Evolutionary conservation across 2,888 invertebrate species (phyloP).

Genomic region (Andrena bicolor): DNA sequence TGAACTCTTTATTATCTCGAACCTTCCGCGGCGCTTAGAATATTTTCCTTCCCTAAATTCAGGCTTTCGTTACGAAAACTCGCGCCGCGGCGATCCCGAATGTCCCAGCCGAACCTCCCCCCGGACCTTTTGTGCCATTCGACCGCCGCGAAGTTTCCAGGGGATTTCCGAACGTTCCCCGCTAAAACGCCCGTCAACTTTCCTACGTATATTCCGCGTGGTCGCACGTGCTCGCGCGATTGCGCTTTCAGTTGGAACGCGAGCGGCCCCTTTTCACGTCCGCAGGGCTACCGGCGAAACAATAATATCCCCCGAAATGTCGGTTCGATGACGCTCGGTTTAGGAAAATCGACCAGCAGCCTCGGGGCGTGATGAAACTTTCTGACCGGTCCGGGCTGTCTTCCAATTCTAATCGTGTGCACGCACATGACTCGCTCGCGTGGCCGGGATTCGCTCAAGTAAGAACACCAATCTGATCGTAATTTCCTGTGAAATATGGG

Average conservation of each 20-base stretch:
- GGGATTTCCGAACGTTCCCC: slow-evolving; percentile 49
- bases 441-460: too few relatives aligned
- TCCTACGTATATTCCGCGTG: slow-evolving; percentile 24
- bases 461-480: too few relatives aligned
- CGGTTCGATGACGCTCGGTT: slow-evolving; percentile 31
- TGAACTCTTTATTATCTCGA: slow-evolving; percentile 52
- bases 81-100: slow-evolving; percentile 44
- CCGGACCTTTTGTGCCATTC: slow-evolving; percentile 40
- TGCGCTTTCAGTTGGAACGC: slow-evolving; percentile 10
- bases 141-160: slow-evolving; percentile 53
- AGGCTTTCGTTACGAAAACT: slow-evolving; percentile 55
- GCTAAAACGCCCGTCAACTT: slow-evolving; percentile 45
- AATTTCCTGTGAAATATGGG: too few relatives aligned
- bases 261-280: slow-evolving; percentile 1
- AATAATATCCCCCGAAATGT: slow-evolving; percentile 23
- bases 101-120: slow-evolving; percentile 61
- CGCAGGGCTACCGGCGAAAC: slow-evolving; percentile 21
- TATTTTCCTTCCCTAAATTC: slow-evolving; percentile 56
- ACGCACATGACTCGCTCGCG: neutral
- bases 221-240: slow-evolving; percentile 34
- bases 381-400: neutral
- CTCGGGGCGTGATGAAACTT: neutral
- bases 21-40: slow-evolving; percentile 56
- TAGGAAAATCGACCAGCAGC: slow-evolving; percentile 22
- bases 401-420: neutral